These are phyloP conservation scores for Caenorhabditis drosophilae DNA, from an alignment of 2,888 invertebrate species.

Conservation along the genomic window DNA sequence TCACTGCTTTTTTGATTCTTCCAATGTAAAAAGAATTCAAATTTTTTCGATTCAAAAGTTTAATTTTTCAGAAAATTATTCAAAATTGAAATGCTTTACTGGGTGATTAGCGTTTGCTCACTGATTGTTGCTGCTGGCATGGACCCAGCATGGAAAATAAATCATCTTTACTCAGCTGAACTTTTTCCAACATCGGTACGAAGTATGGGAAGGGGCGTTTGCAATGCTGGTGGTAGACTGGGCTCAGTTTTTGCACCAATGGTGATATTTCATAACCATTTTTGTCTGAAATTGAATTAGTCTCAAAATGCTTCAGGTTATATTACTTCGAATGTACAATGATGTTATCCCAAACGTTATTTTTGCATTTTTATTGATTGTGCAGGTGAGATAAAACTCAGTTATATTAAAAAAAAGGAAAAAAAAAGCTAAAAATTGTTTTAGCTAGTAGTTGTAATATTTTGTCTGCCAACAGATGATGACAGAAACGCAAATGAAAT, in stretches of 20 bases:
- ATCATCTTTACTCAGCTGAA: conserved; percentile 64
- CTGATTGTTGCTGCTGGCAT: conserved; percentile 50
- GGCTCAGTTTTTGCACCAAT: conserved; percentile 60
- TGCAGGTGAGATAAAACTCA: conserved; percentile 38
- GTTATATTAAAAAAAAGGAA: neutral
- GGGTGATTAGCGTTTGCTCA: conserved; percentile 37
- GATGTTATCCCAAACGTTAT: conserved; percentile 45
- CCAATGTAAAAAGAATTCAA: conserved; percentile 22
- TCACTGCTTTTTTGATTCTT: conserved; percentile 16
- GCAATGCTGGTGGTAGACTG: conserved; percentile 57
- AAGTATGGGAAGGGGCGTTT: conserved; percentile 64
- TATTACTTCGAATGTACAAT: conserved; percentile 38
- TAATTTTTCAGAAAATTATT: conserved; percentile 15
- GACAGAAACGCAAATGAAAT: conserved; percentile 34
- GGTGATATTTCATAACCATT: too few relatives aligned
- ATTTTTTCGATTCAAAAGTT: neutral
- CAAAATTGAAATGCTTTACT: neutral
- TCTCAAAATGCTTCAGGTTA: conserved; percentile 38
- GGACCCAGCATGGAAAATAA: conserved; percentile 67
- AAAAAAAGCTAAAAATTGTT: conserved; percentile 2
- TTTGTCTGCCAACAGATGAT: conserved; percentile 23
- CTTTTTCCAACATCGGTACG: conserved; percentile 57
- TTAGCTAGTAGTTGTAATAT: conserved; percentile 18
- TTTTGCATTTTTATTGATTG: conserved; percentile 52
- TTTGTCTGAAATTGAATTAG: too few relatives aligned